Evolutionary conservation across 1,140 invertebrate genomes (phyloP).

Genomic region (Heliconius himera): DNA sequence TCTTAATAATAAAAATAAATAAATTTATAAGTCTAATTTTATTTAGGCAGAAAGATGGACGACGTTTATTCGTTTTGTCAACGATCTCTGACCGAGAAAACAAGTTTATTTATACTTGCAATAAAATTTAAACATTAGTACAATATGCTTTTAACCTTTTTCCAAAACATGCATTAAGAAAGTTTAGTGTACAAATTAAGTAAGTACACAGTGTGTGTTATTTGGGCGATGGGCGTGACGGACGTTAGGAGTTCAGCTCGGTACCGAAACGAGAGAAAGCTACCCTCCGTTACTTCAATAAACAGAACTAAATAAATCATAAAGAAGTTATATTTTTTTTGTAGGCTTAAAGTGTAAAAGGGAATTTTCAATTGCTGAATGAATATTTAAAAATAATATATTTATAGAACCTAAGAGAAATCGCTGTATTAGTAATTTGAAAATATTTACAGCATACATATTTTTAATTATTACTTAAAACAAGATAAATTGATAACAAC

Average conservation of each 20-base stretch:
- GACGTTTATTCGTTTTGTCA: neutral
- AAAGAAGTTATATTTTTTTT: neutral
- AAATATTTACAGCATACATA: neutral
- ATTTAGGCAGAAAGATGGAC: no score
- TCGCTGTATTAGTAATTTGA: neutral
- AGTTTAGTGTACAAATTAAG: constrained; percentile 48
- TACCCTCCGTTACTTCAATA: constrained; percentile 49
- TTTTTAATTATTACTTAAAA: no score
- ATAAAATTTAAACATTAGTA: constrained; percentile 7
- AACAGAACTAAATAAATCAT: neutral
- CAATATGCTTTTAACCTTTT: constrained; percentile 15
- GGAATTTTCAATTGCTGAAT: neutral
- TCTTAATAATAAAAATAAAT: no score
- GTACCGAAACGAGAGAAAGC: constrained; percentile 60
- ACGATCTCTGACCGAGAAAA: neutral
- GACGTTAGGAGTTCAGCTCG: constrained; percentile 52
- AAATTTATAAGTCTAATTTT: no score
- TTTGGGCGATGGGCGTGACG: constrained; percentile 54
- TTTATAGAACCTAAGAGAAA: neutral
- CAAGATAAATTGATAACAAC: no score
- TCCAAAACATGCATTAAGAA: constrained; percentile 31
- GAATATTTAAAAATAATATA: no score
- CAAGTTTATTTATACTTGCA: neutral
- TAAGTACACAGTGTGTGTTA: constrained; percentile 49
- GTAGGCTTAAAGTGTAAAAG: neutral